A percentile compares a stretch with the other conserved stretches of the same genome.
phyloP scores from a whole-genome alignment of 2,888 invertebrate species.

The Plebejus melissa region DNA sequence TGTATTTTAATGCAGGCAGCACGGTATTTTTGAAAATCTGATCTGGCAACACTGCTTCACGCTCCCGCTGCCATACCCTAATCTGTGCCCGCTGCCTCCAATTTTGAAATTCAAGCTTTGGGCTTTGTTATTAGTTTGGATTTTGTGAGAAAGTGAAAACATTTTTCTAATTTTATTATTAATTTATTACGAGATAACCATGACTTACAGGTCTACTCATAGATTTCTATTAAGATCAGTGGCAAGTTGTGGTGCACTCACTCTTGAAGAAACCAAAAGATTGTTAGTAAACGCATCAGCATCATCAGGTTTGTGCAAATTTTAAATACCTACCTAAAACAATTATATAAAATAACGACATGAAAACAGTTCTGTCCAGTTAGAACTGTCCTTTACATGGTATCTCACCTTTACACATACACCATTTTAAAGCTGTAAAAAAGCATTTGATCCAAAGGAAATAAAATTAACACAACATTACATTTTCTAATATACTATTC shows the following conservation, averaged over 20 bases:
- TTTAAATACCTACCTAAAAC: background rate
- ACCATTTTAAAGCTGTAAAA: no score
- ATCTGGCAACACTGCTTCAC: no score
- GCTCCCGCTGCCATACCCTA: no score
- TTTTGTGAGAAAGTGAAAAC: background rate
- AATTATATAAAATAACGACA: background rate
- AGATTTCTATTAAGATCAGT: slow-evolving; percentile 58
- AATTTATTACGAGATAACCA: slow-evolving; percentile 35
- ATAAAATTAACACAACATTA: background rate
- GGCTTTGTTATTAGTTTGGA: no score
- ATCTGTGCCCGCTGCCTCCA: no score
- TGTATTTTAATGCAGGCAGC: no score
- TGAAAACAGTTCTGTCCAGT: background rate
- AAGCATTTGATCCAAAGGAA: background rate
- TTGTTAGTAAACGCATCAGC: slow-evolving; percentile 46
- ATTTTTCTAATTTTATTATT: background rate
- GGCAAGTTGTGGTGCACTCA: slow-evolving; percentile 60
- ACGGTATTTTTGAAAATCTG: no score
- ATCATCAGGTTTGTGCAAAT: slow-evolving; percentile 38
- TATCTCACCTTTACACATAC: no score
- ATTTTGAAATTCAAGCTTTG: no score
- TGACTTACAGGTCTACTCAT: slow-evolving; percentile 55
- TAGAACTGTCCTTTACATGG: no score
- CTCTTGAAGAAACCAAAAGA: slow-evolving; percentile 48
- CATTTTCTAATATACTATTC: slow-evolving; percentile 34